Base-by-base conservation (phyloP, 2,113 vertebrate species). In the Phaethornis superciliosus region DNA sequence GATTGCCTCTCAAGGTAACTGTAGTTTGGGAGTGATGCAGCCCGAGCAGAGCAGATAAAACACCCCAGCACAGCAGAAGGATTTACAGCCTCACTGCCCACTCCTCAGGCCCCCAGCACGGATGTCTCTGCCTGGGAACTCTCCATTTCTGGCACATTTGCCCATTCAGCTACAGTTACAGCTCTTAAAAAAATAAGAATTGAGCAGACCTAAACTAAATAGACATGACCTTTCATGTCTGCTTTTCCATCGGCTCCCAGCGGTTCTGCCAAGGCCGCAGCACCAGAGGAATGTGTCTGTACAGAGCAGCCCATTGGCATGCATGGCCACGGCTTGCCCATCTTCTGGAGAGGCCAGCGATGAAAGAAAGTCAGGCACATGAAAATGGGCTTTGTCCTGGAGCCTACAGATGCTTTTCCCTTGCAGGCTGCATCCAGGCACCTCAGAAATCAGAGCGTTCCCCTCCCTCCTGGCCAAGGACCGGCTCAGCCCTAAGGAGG, bases 191-290 rank as follows among this genome's bases (percentile, higher is more conserved):
- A 85, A 42, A 90, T 74, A 65, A 64, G 79, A 92, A 74, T 6
- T 2, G 76, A 86, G 81, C 79, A 79, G 85, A 55, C 42, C 55
- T 82, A n/a, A 92, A 23, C 81, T 77, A 79, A 89, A 82, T 2
- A 96, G 83, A 69, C 14, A 4, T 9, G 74, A 82, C 85, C 86
- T 94, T 93, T 87, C 12, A 20, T 44, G 42, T 64, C 83, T 86
- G 62, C 81, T 71, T 82, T 65, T 88, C 21, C 47, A 74, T 22
- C 8, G 2, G 85, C 89, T 95, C 84, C 83, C 56, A 64, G 71
- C 5, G 56, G 58, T 51, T 42, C 72, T 95, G 94, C 95, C 89
- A 97, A 94, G 93, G 92, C 62, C 49, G 56, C 93, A 56, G 88
- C 81, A 5, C 88, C 47, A 15, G 58, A 95, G 93, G 93, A 94